Percentiles rank a stretch among this genome's conserved stretches.
phyloP scores from a whole-genome alignment of 2,113 vertebrate genomes.

The Panthera uncia region DNA sequence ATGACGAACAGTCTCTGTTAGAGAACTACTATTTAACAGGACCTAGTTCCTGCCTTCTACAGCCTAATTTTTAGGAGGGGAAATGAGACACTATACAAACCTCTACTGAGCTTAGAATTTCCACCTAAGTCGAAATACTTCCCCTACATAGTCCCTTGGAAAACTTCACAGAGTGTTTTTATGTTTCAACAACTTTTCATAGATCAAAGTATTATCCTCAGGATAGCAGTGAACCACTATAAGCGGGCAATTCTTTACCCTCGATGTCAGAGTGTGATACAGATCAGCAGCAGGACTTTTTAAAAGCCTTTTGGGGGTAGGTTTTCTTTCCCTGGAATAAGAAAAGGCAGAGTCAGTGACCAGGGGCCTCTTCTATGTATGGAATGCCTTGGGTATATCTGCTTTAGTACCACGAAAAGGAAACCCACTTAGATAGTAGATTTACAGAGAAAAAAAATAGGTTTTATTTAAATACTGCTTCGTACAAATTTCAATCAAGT shows the following conservation, averaged over 20 bases:
- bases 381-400: not conserved
- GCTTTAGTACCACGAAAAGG: not conserved
- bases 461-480: constrained; percentile 7
- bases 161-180: constrained; percentile 6
- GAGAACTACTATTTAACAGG: not conserved
- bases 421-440: not conserved
- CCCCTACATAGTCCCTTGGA: not conserved
- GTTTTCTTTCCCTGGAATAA: not conserved
- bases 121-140: not conserved
- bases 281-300: not conserved
- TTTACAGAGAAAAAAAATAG: not conserved
- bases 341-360: not conserved
- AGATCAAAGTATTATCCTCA: constrained; percentile 7
- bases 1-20: not conserved
- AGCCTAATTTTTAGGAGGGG: not conserved
- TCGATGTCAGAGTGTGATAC: not conserved
- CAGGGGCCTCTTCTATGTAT: not conserved
- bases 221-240: not conserved
- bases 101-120: not conserved
- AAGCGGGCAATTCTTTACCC: not conserved
- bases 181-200: not conserved
- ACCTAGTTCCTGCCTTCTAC: not conserved
- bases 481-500: not conserved
- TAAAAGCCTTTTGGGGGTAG: not conserved
- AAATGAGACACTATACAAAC: not conserved